Evolutionary conservation across 2,888 invertebrate genomes (phyloP).

Genomic region (Pilophorus perplexus): DNA sequence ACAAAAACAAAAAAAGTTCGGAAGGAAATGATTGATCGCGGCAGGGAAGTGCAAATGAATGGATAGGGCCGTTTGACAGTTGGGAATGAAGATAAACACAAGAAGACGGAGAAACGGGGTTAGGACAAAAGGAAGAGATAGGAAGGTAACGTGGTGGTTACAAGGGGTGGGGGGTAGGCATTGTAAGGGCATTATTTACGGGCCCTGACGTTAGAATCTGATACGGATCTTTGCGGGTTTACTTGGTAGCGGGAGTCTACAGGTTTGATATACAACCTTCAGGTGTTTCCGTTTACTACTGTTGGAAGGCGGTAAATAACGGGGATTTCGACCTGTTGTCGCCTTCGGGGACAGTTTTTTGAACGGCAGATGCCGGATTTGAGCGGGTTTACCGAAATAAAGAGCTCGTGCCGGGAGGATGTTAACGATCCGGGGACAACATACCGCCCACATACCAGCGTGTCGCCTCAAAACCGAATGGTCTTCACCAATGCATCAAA

Average conservation of each 20-base stretch:
- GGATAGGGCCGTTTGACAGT: conserved; percentile 41
- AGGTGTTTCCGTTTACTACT: neutral
- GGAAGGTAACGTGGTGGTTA: neutral
- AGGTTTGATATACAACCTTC: neutral
- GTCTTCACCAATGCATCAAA: too few species aligned
- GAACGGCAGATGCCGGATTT: too few species aligned
- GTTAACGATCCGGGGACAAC: too few species aligned
- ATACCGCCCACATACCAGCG: too few species aligned
- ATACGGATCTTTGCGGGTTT: conserved; percentile 27
- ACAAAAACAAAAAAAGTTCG: too few species aligned
- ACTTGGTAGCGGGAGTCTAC: neutral
- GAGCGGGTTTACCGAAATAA: too few species aligned
- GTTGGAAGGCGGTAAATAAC: too few species aligned
- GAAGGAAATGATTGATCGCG: conserved; percentile 27
- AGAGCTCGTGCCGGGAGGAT: too few species aligned
- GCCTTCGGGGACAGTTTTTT: too few species aligned
- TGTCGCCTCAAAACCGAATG: too few species aligned
- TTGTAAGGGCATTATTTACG: conserved; percentile 39
- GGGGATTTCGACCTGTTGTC: too few species aligned
- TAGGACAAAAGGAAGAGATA: neutral
- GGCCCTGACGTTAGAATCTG: conserved; percentile 21
- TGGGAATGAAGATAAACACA: conserved; percentile 42
- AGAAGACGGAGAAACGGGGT: conserved; percentile 20
- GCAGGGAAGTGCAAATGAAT: conserved; percentile 33
- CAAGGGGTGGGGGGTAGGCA: neutral